Evolutionary conservation across 2,113 vertebrate species (phyloP).

Genomic region (Madoqua kirkii): DNA sequence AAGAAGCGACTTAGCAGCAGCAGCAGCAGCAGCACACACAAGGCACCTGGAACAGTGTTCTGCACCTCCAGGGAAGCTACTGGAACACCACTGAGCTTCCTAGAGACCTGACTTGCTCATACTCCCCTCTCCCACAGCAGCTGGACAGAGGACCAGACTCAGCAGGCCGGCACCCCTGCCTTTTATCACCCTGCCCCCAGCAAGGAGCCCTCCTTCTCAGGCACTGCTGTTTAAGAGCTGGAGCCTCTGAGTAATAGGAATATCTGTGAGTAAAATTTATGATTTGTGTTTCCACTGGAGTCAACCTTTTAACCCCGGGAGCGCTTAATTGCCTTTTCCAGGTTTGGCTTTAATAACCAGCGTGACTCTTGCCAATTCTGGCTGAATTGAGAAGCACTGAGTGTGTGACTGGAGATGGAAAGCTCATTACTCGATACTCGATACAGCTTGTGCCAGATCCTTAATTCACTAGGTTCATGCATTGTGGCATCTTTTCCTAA

Average conservation of each 20-base stretch:
- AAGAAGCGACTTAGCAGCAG: neutral
- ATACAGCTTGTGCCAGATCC: conserved; percentile 33
- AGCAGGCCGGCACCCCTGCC: neutral
- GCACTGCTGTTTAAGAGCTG: neutral
- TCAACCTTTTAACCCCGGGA: conserved; percentile 58
- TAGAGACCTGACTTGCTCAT: neutral
- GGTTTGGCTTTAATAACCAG: conserved; percentile 66
- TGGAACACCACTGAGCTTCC: neutral
- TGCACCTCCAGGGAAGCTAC: neutral
- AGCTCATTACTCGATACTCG: conserved; percentile 45
- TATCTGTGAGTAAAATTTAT: conserved; percentile 62
- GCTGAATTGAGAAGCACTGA: conserved; percentile 23
- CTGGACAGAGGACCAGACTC: neutral
- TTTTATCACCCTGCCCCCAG: neutral
- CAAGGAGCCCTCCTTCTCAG: neutral
- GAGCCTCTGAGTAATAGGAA: neutral
- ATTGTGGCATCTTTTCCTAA: conserved; percentile 21
- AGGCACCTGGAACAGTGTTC: neutral
- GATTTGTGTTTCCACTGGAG: conserved; percentile 53
- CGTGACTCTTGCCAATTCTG: conserved; percentile 62
- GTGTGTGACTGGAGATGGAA: conserved; percentile 50
- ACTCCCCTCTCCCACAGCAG: neutral
- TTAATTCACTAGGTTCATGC: conserved; percentile 12
- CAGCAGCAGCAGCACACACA: too few relatives aligned
- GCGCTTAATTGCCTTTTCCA: conserved; percentile 65